Evolutionary conservation across 2,797 vertebrate genomes (phyloP).

Genomic region (Anabas testudineus): DNA sequence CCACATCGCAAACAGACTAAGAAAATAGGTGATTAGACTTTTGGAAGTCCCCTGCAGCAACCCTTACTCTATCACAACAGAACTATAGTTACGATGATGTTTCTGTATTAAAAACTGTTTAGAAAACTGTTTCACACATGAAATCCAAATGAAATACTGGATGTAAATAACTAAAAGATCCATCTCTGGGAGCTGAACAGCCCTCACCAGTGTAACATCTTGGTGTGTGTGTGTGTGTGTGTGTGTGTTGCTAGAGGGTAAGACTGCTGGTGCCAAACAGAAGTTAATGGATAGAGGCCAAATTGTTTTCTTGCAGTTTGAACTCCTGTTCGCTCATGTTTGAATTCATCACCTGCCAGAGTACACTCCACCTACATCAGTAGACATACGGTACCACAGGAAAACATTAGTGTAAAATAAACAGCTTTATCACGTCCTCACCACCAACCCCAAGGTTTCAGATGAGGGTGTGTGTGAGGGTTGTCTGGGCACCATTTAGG

Average conservation of each 20-base stretch:
- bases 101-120: too few relatives aligned
- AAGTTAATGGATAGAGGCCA: constrained; percentile 5
- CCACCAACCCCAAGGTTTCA: background rate
- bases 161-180: too few relatives aligned
- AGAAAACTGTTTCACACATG: too few relatives aligned
- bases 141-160: too few relatives aligned
- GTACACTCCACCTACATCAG: background rate
- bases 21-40: too few relatives aligned
- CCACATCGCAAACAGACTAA: too few relatives aligned
- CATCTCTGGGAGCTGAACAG: background rate
- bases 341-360: constrained; percentile 10
- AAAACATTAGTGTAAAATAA: background rate
- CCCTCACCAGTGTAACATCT: background rate
- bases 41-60: too few relatives aligned
- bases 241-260: background rate
- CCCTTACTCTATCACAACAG: too few relatives aligned
- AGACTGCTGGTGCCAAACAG: constrained; percentile 33
- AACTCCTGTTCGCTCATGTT: constrained; percentile 15
- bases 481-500: constrained; percentile 58
- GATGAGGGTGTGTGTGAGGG: constrained; percentile 1
- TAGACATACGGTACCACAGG: background rate
- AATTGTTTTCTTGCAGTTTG: constrained; percentile 19
- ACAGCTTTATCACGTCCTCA: background rate
- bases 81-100: too few relatives aligned
- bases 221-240: background rate